Evolutionary conservation across 2,113 vertebrate species (phyloP).

Genomic region (Acrocephalus kingi): DNA sequence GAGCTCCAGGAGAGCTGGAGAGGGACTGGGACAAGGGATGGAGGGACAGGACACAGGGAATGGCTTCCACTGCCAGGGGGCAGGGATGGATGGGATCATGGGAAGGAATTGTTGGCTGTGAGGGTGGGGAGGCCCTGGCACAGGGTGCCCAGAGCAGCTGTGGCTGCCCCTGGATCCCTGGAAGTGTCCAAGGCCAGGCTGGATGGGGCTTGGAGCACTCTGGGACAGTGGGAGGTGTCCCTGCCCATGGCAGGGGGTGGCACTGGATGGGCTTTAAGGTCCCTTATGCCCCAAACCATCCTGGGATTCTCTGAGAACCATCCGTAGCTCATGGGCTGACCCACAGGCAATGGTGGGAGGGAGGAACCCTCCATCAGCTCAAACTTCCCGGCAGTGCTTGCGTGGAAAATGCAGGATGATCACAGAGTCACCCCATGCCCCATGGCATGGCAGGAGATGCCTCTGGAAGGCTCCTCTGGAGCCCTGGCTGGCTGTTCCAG

Average conservation of each 20-base stretch:
- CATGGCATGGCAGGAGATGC: rapidly evolving
- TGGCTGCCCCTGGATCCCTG: background rate
- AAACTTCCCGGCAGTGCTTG: rapidly evolving
- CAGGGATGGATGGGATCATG: background rate
- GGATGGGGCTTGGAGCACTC: rapidly evolving
- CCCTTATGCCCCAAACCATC: background rate
- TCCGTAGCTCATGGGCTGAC: background rate
- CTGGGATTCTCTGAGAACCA: background rate
- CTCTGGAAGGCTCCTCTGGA: background rate
- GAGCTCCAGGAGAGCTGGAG: background rate
- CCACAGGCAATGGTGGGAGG: rapidly evolving
- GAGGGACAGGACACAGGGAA: background rate
- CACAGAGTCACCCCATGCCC: rapidly evolving
- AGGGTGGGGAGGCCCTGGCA: background rate
- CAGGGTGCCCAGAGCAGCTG: background rate
- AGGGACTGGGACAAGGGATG: background rate
- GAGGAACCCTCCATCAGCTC: background rate
- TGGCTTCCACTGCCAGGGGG: background rate
- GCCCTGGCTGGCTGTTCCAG: background rate
- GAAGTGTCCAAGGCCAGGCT: background rate
- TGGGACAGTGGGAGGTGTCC: background rate
- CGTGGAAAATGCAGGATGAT: background rate
- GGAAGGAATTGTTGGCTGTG: background rate
- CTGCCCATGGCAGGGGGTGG: background rate
- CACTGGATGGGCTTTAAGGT: rapidly evolving